Percentiles rank a stretch among this genome's conserved stretches.
These are phyloP conservation scores for Ormyrus pomaceus DNA, from an alignment of 2,888 invertebrate species.

Conservation along the genomic window DNA sequence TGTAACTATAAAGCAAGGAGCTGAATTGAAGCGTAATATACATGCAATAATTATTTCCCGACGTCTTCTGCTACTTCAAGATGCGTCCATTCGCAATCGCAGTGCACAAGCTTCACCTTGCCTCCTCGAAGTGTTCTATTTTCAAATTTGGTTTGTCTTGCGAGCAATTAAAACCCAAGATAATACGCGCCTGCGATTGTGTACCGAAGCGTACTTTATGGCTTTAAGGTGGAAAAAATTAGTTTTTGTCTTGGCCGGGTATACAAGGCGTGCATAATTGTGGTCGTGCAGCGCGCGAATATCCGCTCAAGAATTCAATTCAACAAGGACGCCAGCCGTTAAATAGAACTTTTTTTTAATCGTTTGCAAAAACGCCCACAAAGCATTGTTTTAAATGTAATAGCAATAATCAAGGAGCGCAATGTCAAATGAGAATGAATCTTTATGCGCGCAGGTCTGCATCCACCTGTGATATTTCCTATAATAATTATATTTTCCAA, in stretches of 20 bases:
- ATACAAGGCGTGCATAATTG: conserved; percentile 18
- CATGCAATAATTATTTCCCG: no score
- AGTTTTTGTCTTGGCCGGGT: conserved; percentile 18
- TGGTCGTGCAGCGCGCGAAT: neutral
- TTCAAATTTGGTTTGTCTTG: no score
- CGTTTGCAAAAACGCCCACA: conserved; percentile 10
- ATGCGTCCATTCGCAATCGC: no score
- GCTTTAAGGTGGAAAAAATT: conserved; percentile 22
- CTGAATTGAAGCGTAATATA: no score
- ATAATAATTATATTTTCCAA: neutral
- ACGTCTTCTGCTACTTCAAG: no score
- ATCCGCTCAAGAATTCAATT: conserved; percentile 34
- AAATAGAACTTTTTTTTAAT: conserved; percentile 28
- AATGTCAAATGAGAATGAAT: conserved; percentile 39
- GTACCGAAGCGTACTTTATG: conserved; percentile 23
- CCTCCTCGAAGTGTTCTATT: neutral
- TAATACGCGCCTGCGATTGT: neutral
- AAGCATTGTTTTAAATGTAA: conserved; percentile 36
- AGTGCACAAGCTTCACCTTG: no score
- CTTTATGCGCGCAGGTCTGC: neutral
- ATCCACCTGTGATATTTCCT: no score
- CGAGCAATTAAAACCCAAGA: neutral
- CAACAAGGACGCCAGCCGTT: conserved; percentile 22
- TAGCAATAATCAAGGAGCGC: neutral
- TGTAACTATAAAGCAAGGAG: no score